Base-by-base conservation (phyloP, 2,888 invertebrate species). In the Melanostoma mellinum region DNA sequence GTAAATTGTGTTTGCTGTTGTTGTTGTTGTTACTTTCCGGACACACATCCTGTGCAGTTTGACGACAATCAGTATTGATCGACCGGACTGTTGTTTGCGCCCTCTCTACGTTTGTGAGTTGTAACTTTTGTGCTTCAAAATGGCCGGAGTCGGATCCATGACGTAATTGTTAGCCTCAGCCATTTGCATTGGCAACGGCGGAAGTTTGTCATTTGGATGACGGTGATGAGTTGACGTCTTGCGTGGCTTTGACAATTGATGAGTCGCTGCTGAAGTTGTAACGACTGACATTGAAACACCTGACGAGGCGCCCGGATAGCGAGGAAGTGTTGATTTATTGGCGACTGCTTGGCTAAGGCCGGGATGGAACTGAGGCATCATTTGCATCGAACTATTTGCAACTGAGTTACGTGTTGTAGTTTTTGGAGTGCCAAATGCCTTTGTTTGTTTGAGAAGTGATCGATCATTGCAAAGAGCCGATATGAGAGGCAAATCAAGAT, bases 391-490 rank as follows among this genome's bases (percentile, higher is more conserved):
- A 48, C 55, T 40, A 42, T 73, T 74, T 5, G 35, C 30, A 6
- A 30, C 10, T 32, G 69, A 33, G 32, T 67, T 46, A 6, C 8
- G 30, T 10, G 85, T 50, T 38, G 93, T 93, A 88, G 94, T 94
- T 90, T 95, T 95, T 68, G 96, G 95, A 93, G 95, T 93, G 86
- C 95, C 96, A 89, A 96, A 96, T 32, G 96, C 96, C 91, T 96
- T 96, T 63, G 97, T 97, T 92, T 97, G 97, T 91, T 96, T 97
- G 77, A 97, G 92, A 88, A 98, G 93, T 78, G 97, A 96, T 76
- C 96, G 94, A 91, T 98, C 98, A 90, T 98, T 98, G 92, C 97
- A 98, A 87, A 98, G 93, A 9, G 98, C 98, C 78, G 97, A 96
- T 89, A 98, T 97, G 81, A 98, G 92, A 30, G 98, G 98, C 90